Evolutionary conservation across 2,888 invertebrate species (phyloP), one percentile per base, ranked within the genome.

Genomic region (Amphipoea oculea): DNA sequence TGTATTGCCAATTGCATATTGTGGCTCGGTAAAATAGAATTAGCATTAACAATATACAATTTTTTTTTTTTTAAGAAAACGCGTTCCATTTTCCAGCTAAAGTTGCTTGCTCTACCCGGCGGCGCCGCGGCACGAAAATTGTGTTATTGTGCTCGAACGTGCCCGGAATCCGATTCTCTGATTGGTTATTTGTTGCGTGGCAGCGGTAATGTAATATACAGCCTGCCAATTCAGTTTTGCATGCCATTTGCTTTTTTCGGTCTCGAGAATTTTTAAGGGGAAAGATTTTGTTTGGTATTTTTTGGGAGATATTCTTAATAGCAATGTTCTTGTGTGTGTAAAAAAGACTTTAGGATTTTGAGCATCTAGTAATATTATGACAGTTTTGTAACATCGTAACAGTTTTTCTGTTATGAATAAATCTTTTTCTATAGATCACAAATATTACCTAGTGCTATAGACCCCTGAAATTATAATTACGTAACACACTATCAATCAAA

Each of bases 71-170:
- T 29, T 23, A 57, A 29, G 45, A 62, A 73, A 79, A 68, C 4
- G 29, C 12, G 36, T 48, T 57, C 40, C 62, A 42, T 86, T 86
- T 84, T 40, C 63, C 72, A 48, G 7, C 63, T 68, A n/a, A 65
- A 76, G 7, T 83, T 69, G 40, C 69, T 60, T 57, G 76, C 76
- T 76, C 62, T 68, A 70, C n/a, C 74, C 70, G 67, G 29, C 63
- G 76, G 80, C 72, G 73, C 70, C 65, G 29, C 63, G 76, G 80
- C 72, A 75, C 63, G 83, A 72, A 84, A 89, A 89, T 89, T 89
- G 89, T 89, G 86, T 89, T 89, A 89, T 89, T 85, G 81, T 79
- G 70, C 29, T 29, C 76, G 73, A 65, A 89, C 89, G 89, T 89
- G 89, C 78, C 51, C 75, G 40, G 89, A 89, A 89, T 89, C 81